These are phyloP conservation scores for Oenanthe oenanthe DNA, from an alignment of 2,113 vertebrate species.

Conservation along the genomic window DNA sequence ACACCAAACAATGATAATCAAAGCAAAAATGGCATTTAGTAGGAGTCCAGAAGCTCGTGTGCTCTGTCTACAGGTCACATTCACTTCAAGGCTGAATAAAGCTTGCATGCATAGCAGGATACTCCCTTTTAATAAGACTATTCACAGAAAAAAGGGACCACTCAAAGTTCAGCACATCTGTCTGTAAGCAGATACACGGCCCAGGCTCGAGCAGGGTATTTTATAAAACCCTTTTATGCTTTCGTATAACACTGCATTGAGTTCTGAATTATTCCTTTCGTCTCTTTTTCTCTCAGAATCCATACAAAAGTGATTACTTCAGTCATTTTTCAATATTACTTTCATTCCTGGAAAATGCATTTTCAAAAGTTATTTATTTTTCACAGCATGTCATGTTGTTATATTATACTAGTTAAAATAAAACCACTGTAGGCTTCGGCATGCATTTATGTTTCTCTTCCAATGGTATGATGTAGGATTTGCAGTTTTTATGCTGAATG, in stretches of 20 bases:
- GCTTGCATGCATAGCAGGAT: not conserved
- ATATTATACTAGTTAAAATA: constrained; percentile 82
- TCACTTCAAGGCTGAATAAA: constrained; percentile 18
- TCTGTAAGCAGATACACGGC: not conserved
- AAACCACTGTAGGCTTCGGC: constrained; percentile 74
- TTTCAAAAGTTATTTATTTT: constrained; percentile 83
- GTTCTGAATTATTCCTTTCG: constrained; percentile 71
- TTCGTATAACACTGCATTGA: constrained; percentile 23
- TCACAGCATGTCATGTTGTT: constrained; percentile 79
- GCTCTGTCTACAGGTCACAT: constrained; percentile 44
- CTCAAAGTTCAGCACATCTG: constrained; percentile 26
- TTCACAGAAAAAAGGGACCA: not conserved
- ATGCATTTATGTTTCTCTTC: constrained; percentile 70
- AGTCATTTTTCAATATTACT: constrained; percentile 82
- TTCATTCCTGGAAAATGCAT: constrained; percentile 79
- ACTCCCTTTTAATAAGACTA: not conserved
- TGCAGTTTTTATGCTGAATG: constrained; percentile 65
- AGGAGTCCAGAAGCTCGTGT: not conserved
- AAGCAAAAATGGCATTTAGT: constrained; percentile 31
- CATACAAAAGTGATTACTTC: constrained; percentile 79
- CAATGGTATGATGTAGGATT: constrained; percentile 67
- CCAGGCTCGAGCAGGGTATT: not conserved
- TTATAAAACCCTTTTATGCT: constrained; percentile 17
- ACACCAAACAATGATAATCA: not conserved
- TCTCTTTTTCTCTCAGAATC: constrained; percentile 71